phyloP scores from a whole-genome alignment of 2,888 invertebrate species.

The Biston betularia region DNA sequence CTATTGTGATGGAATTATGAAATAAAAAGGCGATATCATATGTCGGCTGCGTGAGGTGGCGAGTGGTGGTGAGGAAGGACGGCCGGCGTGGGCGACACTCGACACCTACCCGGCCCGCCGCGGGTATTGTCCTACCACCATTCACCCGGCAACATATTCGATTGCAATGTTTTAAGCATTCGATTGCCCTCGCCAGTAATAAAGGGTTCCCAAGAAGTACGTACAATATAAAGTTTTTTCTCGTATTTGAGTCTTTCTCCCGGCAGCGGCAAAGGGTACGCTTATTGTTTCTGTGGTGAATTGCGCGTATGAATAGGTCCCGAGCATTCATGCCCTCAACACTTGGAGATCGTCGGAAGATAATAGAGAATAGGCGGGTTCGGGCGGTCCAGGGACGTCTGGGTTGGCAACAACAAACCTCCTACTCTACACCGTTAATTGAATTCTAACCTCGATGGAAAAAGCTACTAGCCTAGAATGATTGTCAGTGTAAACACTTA shows the following conservation, averaged over 20 bases:
- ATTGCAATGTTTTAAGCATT: constrained; percentile 85
- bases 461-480: neutral
- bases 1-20: constrained; percentile 82
- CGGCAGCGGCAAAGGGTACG: constrained; percentile 79
- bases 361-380: constrained; percentile 74
- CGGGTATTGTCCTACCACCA: constrained; percentile 62
- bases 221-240: constrained; percentile 71
- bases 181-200: constrained; percentile 81
- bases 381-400: constrained; percentile 71
- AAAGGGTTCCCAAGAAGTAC: constrained; percentile 83
- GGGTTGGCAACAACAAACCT: constrained; percentile 76
- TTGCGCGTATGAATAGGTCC: constrained; percentile 79
- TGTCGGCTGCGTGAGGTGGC: constrained; percentile 74
- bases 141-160: constrained; percentile 76
- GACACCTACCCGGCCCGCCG: constrained; percentile 64
- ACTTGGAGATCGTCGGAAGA: constrained; percentile 79
- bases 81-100: constrained; percentile 62
- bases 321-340: constrained; percentile 73
- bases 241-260: constrained; percentile 75
- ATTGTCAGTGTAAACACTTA: neutral
- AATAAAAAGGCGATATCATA: constrained; percentile 84
- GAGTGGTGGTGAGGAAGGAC: constrained; percentile 60
- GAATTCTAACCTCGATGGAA: constrained; percentile 18
- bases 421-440: constrained; percentile 59
- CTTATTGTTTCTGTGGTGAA: constrained; percentile 82